Evolutionary conservation across 2,797 vertebrate genomes (phyloP), one percentile per base, ranked within the genome.

Genomic region (Merluccius polli): DNA sequence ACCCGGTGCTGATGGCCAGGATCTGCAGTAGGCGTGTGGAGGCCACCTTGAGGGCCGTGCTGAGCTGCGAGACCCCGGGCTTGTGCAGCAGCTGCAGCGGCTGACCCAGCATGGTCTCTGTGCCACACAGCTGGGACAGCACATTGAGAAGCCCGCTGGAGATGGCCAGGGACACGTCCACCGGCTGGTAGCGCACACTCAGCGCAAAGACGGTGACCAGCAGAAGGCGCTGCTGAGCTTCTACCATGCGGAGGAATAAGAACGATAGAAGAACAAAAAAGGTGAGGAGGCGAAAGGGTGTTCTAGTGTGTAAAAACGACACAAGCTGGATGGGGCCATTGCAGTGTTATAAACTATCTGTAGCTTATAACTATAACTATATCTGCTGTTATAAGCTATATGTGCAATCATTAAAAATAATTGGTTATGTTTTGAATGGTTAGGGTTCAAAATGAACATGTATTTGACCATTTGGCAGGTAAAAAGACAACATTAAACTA

Each of bases 1-100:
- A 99, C 98, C 98, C 98, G 0, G 98, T 99, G 85, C 98, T 99
- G 90, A 99, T 98, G 84, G 98, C 97, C 0, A 99, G 93, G 77
- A 99, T 99, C 89, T 99, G 98, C 52, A 99, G 95, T 27, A 99
- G 90, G 44, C 98, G 94, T 0, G 98, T 99, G 86, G 98, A 98
- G 72, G 98, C 98, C 88, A 99, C 97, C 90, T 98, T 98, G 75
- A 99, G 94, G 73, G 98, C 98, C 0, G 96, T 98, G 90, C 96
- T 97, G 81, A 99, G 96, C 92, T 98, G 97, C 65, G 98, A 99
- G 82, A 97, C 89, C 0, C 96, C 96, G 0, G 95, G 96, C 84
- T 98, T 99, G 77, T 97, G 96, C 59, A 99, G 89, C 75, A 99
- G 90, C 81, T 98, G 98, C 33, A 99, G 93, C 0, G 97, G 96